Evolutionary conservation across 2,113 vertebrate genomes (phyloP).

Genomic region (Bettongia penicillata): DNA sequence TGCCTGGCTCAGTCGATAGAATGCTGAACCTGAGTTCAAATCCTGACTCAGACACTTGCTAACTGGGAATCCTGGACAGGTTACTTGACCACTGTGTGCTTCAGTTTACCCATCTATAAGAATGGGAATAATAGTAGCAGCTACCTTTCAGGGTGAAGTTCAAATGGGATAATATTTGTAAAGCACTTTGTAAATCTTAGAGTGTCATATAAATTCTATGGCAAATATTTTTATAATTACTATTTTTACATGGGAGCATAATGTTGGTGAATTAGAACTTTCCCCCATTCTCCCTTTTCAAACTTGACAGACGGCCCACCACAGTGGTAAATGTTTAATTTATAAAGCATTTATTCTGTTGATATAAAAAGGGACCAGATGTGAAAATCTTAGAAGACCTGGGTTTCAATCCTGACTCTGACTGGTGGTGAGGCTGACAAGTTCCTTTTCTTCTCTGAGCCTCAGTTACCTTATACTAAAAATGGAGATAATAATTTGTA

Average conservation of each 20-base stretch:
- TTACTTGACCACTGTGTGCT: neutral
- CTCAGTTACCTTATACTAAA: neutral
- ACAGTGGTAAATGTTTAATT: neutral
- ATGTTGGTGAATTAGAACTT: neutral
- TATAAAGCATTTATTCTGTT: neutral
- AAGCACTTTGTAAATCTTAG: too few species aligned
- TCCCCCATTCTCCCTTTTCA: neutral
- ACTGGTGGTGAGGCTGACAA: neutral
- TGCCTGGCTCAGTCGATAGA: neutral
- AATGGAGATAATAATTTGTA: neutral
- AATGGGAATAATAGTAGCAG: neutral
- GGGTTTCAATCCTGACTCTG: neutral
- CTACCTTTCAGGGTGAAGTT: neutral
- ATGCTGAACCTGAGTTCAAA: neutral
- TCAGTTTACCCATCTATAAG: neutral
- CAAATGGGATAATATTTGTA: too few species aligned
- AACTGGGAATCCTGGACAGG: neutral
- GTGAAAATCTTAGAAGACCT: neutral
- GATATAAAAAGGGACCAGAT: neutral
- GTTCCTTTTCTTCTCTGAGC: neutral
- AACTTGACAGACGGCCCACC: neutral
- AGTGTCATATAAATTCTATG: neutral
- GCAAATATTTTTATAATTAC: neutral
- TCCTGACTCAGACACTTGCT: neutral
- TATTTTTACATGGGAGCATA: neutral